Evolutionary conservation across 92 coral and sea anemone species (phyloP).

Genomic region (Umimayanthus chanpuru): DNA sequence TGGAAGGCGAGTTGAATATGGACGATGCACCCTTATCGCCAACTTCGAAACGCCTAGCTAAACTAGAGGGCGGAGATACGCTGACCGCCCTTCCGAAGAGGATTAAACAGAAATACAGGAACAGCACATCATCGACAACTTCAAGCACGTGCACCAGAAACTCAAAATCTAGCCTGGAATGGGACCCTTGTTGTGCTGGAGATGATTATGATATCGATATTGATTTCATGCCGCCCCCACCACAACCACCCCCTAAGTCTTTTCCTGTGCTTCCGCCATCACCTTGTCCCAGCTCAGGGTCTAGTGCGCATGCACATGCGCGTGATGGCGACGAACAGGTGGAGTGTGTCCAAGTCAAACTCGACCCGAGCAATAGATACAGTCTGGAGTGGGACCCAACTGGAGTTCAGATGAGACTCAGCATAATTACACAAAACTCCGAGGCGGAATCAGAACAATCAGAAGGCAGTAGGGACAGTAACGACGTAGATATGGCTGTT

Average conservation of each 20-base stretch:
- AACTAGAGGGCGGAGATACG: conserved; percentile 88
- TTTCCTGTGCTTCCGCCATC: conserved; percentile 64
- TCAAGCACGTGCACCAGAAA: conserved; percentile 66
- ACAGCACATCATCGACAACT: conserved; percentile 76
- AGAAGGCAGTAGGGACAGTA: conserved; percentile 43
- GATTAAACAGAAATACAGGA: conserved; percentile 78
- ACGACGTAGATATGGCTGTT: conserved; percentile 9
- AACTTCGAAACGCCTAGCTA: conserved; percentile 69
- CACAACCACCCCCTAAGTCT: conserved; percentile 74
- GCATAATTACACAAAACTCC: conserved; percentile 88
- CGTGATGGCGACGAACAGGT: conserved; percentile 63
- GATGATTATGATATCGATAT: conserved; percentile 77
- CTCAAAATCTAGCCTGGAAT: conserved; percentile 83
- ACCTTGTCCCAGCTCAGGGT: conserved; percentile 62
- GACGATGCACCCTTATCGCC: conserved; percentile 56
- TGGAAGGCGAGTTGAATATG: conserved; percentile 31
- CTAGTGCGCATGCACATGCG: conserved; percentile 41
- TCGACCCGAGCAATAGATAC: conserved; percentile 80
- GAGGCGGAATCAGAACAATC: conserved; percentile 49
- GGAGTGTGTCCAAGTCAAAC: conserved; percentile 70
- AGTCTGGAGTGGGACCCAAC: conserved; percentile 99
- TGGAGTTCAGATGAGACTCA: conserved; percentile 95
- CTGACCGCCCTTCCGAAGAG: conserved; percentile 85
- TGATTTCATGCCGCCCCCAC: conserved; percentile 90
- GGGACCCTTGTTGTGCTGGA: conserved; percentile 88